Evolutionary conservation across 2,888 invertebrate genomes (phyloP), one percentile per base, ranked within the genome.

Genomic region (Hipparchia sbordonii): DNA sequence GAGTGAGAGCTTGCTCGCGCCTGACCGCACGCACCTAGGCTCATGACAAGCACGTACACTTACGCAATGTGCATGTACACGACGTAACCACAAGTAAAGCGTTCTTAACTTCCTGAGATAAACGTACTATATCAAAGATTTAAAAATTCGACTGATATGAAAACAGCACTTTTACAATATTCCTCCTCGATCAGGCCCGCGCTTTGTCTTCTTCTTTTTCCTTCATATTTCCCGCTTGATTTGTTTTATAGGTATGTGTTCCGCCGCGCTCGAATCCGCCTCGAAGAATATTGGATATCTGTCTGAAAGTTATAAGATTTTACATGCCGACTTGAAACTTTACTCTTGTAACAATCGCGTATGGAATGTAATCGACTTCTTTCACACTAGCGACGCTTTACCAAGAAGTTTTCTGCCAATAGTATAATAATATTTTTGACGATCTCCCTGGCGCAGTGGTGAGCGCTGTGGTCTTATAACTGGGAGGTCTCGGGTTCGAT

Each of bases 111-210:
- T 23, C 23, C 23, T 23, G 23, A 23, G 23, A 23, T 23, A 23
- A 23, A 23, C 23, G 23, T 23, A 23, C 23, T 39, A 39, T 39
- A 39, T 5, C 54, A n/a, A 56, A 33, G 9, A 60, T 5, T 39
- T 0, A 2, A 3, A 8, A 33, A 62, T 9, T 82, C 87, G 87
- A 84, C 85, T 85, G 88, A 88, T 85, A 84, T 81, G 84, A 85
- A 88, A 87, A 90, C 89, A 89, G 87, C 87, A 85, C 86, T 89
- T 88, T 90, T 85, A 87, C 84, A 84, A 87, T 87, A 86, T 87
- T 88, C 86, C 84, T 23, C 87, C 87, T 88, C 87, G 87, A 88
- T 89, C 82, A 88, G 84, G 85, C 86, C 83, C 82, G 81, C 87
- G 85, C 86, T 90, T 88, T 89, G 88, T 90, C 88, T 89, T 85